Percentiles rank a stretch among this genome's conserved stretches.
These are phyloP conservation scores for Ophiothrix spiculata DNA, from an alignment of 35 echinoderm and acorn worm species.

Conservation along the genomic window DNA sequence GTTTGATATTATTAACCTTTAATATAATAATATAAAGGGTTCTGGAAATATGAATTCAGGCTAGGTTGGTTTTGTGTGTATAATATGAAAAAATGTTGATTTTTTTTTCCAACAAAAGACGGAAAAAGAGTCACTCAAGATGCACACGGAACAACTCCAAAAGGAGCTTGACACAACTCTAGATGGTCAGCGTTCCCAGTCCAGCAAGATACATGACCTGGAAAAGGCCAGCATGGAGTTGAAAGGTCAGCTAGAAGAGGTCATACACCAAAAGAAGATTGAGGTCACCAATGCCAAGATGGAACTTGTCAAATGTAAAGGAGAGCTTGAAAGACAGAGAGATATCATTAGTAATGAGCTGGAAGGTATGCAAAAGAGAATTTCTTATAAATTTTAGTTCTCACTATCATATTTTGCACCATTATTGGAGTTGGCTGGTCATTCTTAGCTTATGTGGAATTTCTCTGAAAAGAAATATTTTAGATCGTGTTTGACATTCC, in stretches of 20 bases:
- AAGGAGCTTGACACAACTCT: constrained; percentile 65
- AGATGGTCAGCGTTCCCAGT: constrained; percentile 54
- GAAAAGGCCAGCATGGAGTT: constrained; percentile 83
- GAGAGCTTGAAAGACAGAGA: constrained; percentile 87
- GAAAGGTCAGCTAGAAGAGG: constrained; percentile 78
- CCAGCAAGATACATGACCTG: constrained; percentile 74
- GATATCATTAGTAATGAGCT: constrained; percentile 79
- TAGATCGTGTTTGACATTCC: no score
- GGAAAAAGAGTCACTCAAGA: constrained; percentile 88
- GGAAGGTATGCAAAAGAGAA: constrained; percentile 93
- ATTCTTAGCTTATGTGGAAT: no score
- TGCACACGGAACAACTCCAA: constrained; percentile 80
- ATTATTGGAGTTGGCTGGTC: no score
- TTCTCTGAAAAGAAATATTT: no score
- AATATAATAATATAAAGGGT: no score
- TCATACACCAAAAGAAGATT: constrained; percentile 69
- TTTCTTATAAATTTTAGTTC: constrained; percentile 77
- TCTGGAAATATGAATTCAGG: no score
- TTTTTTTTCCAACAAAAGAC: no score
- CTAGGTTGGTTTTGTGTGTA: no score
- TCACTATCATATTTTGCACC: no score
- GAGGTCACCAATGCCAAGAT: constrained; percentile 82
- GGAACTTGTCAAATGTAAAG: constrained; percentile 64
- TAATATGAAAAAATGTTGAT: no score
- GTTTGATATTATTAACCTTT: no score